These are phyloP conservation scores for Myopa testacea DNA, from an alignment of 2,888 invertebrate species.

Conservation along the genomic window DNA sequence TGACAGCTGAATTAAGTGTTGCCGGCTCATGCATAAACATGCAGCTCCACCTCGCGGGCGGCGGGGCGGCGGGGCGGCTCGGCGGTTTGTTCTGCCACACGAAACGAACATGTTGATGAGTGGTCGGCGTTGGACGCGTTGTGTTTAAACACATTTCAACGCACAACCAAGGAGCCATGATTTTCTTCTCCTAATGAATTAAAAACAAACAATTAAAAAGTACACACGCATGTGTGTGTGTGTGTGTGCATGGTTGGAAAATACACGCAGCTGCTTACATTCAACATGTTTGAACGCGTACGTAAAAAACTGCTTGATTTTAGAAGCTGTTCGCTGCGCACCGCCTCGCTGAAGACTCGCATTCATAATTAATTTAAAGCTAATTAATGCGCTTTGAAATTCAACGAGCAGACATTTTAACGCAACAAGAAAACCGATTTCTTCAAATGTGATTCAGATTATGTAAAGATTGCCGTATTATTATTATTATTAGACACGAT, in stretches of 20 bases:
- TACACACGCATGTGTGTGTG: too few relatives aligned
- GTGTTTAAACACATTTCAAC: background rate
- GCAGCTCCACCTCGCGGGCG: background rate
- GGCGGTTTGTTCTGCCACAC: background rate
- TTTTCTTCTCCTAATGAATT: background rate
- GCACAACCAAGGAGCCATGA: background rate
- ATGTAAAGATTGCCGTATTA: too few relatives aligned
- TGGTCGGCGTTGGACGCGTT: background rate
- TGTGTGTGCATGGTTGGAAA: background rate
- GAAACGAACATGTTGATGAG: background rate
- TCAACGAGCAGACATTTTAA: background rate
- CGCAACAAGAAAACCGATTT: background rate
- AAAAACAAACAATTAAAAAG: background rate
- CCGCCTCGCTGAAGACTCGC: background rate
- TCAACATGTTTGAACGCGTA: background rate
- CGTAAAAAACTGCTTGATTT: background rate
- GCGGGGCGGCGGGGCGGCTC: background rate
- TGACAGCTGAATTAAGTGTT: slow-evolving; percentile 18
- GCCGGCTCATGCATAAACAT: slow-evolving; percentile 27
- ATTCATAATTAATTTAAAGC: slow-evolving; percentile 32
- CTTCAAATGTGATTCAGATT: too few relatives aligned
- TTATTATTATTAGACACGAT: too few relatives aligned
- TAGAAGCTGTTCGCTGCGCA: background rate
- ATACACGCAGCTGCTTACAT: background rate
- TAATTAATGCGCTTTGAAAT: slow-evolving; percentile 22